Base-by-base conservation (phyloP, 2,888 invertebrate species). In the Callinectes sapidus region DNA sequence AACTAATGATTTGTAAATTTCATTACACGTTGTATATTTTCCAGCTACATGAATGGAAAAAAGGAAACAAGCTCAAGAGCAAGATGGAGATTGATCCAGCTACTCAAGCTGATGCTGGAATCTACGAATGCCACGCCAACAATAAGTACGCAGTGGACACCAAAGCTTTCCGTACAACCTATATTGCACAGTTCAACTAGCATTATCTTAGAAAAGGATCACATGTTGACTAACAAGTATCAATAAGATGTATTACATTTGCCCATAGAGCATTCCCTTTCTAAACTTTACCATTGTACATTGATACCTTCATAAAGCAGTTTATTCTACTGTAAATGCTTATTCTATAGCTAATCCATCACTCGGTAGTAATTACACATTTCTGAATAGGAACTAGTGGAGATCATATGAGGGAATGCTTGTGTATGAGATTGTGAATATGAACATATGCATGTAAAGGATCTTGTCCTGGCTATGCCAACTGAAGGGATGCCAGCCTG, bases 71-170 rank as follows among this genome's bases (percentile, higher is more conserved):
- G 95, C 61, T 93, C 61, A 98, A 98, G 96, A 98, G 98, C 54
- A 98, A 98, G 96, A 97, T 98, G 95, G 98, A 98, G 96, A 98
- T 98, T 88, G 98, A 98, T 96, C 98, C 98, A 23, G 98, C 98
- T 0, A 98, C 98, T 2, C 98, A 98, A 96, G 98, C 98, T 98
- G 98, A 98, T 95, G 98, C 98, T 18, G 98, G 98, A 18, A 97
- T 98, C 23, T 98, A 98, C 95, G 98, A 98, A 96, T 98, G 98
- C 95, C 98, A 98, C 5, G 98, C 98, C 0, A 98, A 98, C 96
- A 98, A 98, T 95, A 98, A 98, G 97, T 98, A 98, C 96, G 97
- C 98, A 66, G 98, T 98, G 94, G 98, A 98, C 96, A 97, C 98
- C 94, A 97, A 98, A 95, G 98, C 98, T 93, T 98, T 98, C 96